phyloP scores from a whole-genome alignment of 2,888 invertebrate species.

The Anagyrus pseudococci region DNA sequence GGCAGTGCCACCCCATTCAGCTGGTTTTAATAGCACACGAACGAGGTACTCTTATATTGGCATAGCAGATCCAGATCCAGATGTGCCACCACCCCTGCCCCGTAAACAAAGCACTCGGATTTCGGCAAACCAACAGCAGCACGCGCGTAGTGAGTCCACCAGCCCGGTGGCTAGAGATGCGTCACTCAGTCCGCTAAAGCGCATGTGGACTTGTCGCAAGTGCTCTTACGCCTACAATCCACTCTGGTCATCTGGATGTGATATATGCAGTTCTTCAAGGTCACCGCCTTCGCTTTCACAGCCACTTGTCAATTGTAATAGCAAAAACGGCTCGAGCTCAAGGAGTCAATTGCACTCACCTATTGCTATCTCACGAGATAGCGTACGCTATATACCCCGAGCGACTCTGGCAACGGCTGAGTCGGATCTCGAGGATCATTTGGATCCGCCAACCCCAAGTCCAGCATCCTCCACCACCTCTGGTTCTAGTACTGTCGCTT shows the following conservation, averaged over 20 bases:
- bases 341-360: slow-evolving; percentile 56
- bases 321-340: slow-evolving; percentile 54
- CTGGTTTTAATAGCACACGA: slow-evolving; percentile 57
- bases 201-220: slow-evolving; percentile 88
- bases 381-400: slow-evolving; percentile 61
- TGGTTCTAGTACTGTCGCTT: slow-evolving; percentile 37
- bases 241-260: slow-evolving; percentile 79
- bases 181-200: slow-evolving; percentile 53
- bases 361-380: slow-evolving; percentile 58
- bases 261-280: slow-evolving; percentile 76
- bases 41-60: slow-evolving; percentile 58
- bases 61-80: slow-evolving; percentile 58
- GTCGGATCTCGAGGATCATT: slow-evolving; percentile 70
- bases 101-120: slow-evolving; percentile 52
- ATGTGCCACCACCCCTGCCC: slow-evolving; percentile 58
- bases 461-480: slow-evolving; percentile 21
- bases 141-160: slow-evolving; percentile 54
- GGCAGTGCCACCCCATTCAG: slow-evolving; percentile 63
- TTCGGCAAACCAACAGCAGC: slow-evolving; percentile 26
- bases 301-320: slow-evolving; percentile 51
- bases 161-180: slow-evolving; percentile 49
- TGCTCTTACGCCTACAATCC: slow-evolving; percentile 90
- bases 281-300: slow-evolving; percentile 70
- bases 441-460: slow-evolving; percentile 50
- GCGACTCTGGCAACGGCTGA: slow-evolving; percentile 57